Evolutionary conservation across 2,888 invertebrate species (phyloP), one percentile per base, ranked within the genome.

Genomic region (Pandemis heparana): DNA sequence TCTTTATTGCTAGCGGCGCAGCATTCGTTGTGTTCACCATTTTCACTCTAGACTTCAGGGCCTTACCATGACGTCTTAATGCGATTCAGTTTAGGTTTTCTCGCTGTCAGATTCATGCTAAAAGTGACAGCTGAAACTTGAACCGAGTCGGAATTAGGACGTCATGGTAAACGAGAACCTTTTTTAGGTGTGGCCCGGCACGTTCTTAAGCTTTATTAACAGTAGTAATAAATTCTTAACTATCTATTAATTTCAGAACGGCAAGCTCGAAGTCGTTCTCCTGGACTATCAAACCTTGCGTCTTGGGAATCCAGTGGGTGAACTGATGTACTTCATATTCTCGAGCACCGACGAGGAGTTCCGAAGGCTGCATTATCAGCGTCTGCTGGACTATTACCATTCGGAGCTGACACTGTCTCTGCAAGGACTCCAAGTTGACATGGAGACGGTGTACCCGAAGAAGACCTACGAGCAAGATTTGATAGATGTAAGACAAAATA

Each of bases 281-380:
- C 12, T 77, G 16, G 78, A 78, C 59, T 78, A 65, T 39, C 78
- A 78, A 56, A 77, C 75, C 5, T 14, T 75, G 39, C 59, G 59
- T 0, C 0, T 39, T 8, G 77, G 72, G 6, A 75, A 72, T 41
- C 77, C 78, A 4, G 39, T 71, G 1, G n/a, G 0, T 9, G 77
- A 78, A 46, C 69, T 78, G 8, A 23, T 77, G 23, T 56, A 73
- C 53, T 74, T 78, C 56, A 70, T 78, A 46, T 77, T 71, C 73
- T 59, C 65, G 32, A 75, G 77, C 4, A 75, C 75, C 0, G 78
- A 78, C 43, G 78, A 63, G 38, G 63, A 78, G 59, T 78, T 78
- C 60, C 62, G 78, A 0, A 62, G 67, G n/a, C 56, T 68, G 0
- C 75, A 78, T 16, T 75, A 74, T 48, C 59, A 77, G 0, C 41